Evolutionary conservation across 2,113 vertebrate species (phyloP), one percentile per base, ranked within the genome.

Genomic region (Sinosuthora webbiana): DNA sequence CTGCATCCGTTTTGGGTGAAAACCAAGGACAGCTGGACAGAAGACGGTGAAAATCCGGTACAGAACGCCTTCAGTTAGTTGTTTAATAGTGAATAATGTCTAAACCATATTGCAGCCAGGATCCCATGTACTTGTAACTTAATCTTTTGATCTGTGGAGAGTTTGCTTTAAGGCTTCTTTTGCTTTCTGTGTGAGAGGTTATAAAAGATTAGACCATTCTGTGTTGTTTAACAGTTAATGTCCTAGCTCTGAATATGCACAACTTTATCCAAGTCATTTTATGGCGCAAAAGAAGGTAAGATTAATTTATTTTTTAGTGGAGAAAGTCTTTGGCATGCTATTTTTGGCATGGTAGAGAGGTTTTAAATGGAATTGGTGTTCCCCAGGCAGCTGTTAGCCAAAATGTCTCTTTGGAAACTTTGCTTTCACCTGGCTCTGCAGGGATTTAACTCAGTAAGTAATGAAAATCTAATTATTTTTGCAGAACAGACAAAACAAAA

Each of bases 391-490:
- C 83, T 75, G 31, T 93, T 93, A 87, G 90, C 83, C 73, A 89
- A 75, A 93, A 90, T 55, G 27, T 53, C 64, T 82, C 83, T 88
- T 78, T 92, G 94, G 89, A 96, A 96, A 92, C 69, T 95, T 89
- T 35, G 57, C 85, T 90, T 93, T 91, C 83, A 75, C 91, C 76
- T 93, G 28, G 47, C n/a, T 93, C 92, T 84, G 23, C 18, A 20
- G 79, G 88, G 88, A 93, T 95, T 90, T 92, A 84, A 89, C 85
- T 94, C 5, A 1, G 76, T 88, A 88, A 68, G 92, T 83, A 84
- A 86, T 76, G 94, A 96, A 93, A 89, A 83, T 62, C 53, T 96
- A 95, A 96, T 95, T 53, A 47, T 90, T 96, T 96, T 90, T 97
- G 53, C 96, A 97, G 96, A 92, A 68, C 25, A 49, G 87, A 77